Conservation (phyloP, 2,888 invertebrate species). For the Tribolium freemani region DNA sequence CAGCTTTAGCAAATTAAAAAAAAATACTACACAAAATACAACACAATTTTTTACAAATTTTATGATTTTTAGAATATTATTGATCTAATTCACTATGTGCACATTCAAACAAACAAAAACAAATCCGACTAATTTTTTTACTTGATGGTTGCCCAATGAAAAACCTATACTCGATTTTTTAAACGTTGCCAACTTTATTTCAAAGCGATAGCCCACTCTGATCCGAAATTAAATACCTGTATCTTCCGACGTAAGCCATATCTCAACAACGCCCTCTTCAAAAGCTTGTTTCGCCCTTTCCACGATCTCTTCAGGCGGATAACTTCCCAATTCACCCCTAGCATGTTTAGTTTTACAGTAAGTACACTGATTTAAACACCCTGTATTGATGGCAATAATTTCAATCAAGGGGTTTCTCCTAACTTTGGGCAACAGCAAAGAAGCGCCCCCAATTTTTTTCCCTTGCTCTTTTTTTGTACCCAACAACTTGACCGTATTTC, state of each 20-base stretch:
- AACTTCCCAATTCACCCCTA: slow-evolving; percentile 95
- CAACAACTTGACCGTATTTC: slow-evolving; percentile 70
- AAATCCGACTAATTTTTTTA: no score
- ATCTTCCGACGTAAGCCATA: slow-evolving; percentile 99
- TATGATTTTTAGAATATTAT: no score
- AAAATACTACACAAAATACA: no score
- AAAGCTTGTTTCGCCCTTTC: slow-evolving; percentile 89
- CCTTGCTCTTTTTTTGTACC: slow-evolving; percentile 87
- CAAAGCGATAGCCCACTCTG: no score
- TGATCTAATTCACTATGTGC: no score
- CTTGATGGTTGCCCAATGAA: no score
- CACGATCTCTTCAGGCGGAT: slow-evolving; percentile 90
- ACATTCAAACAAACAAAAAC: no score
- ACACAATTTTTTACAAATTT: no score
- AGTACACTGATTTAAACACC: slow-evolving; percentile 97
- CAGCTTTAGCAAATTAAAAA: no score
- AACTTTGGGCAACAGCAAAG: slow-evolving; percentile 91
- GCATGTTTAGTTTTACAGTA: slow-evolving; percentile 99
- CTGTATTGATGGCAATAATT: slow-evolving; percentile 96
- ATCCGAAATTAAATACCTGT: slow-evolving; percentile 74
- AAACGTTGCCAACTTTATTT: no score
- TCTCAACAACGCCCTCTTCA: slow-evolving; percentile 92
- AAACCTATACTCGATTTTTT: no score
- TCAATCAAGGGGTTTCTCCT: slow-evolving; percentile 96
- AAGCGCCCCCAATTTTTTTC: slow-evolving; percentile 88